Percentiles rank a stretch among this genome's conserved stretches.
Conservation (phyloP, 2,888 invertebrate species). For the Platerodrilus igneus region DNA sequence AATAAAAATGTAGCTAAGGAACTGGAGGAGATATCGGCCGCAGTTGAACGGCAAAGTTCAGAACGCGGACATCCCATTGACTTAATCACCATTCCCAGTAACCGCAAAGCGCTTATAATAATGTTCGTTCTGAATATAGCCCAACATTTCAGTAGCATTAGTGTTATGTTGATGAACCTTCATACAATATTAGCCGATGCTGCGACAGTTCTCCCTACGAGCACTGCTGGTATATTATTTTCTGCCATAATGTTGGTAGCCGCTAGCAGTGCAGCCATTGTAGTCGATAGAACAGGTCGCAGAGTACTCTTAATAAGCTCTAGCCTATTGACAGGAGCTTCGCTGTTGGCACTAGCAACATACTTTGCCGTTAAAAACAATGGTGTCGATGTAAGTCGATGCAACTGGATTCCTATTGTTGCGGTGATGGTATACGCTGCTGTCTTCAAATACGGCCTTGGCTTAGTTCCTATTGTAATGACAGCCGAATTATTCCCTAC, state of each 20-base stretch:
- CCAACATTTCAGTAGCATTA: constrained; percentile 44
- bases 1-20: constrained; percentile 37
- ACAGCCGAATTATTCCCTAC: constrained; percentile 46
- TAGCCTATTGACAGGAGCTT: constrained; percentile 38
- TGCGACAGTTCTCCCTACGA: constrained; percentile 37
- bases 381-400: constrained; percentile 32
- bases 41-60: constrained; percentile 39
- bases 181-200: constrained; percentile 42
- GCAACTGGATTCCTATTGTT: constrained; percentile 43
- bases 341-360: constrained; percentile 37
- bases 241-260: constrained; percentile 41
- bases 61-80: constrained; percentile 42
- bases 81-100: constrained; percentile 40
- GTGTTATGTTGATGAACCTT: constrained; percentile 46
- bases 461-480: constrained; percentile 44
- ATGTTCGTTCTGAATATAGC: constrained; percentile 42
- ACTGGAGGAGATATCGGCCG: constrained; percentile 39
- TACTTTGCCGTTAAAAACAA: constrained; percentile 40
- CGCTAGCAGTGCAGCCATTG: constrained; percentile 35
- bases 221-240: constrained; percentile 41
- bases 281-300: constrained; percentile 42
- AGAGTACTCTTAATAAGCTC: constrained; percentile 40
- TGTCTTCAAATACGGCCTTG: constrained; percentile 42
- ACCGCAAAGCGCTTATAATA: constrained; percentile 41
- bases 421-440: constrained; percentile 43